A percentile compares a stretch with the other conserved stretches of the same genome.
These are phyloP conservation scores for Drosophila athabasca DNA, from an alignment of 1,140 invertebrate species.

Conservation along the genomic window DNA sequence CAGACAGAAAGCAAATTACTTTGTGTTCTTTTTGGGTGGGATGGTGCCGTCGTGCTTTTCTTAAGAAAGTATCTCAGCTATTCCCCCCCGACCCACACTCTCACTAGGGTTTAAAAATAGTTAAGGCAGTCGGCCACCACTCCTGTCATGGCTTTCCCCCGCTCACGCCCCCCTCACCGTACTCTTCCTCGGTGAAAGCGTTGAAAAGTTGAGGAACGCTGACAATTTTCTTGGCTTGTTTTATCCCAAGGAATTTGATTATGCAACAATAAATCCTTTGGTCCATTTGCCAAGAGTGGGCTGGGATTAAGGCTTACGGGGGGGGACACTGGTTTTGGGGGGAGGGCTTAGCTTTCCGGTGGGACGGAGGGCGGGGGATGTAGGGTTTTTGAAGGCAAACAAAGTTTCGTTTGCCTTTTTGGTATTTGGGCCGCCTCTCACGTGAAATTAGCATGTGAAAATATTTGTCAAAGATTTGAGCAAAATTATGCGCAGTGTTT, in stretches of 20 bases:
- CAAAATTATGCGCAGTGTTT: conserved; percentile 80
- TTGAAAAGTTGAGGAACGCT: conserved; percentile 64
- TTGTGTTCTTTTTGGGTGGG: neutral
- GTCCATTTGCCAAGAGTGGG: conserved; percentile 53
- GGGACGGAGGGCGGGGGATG: neutral
- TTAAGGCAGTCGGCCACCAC: conserved; percentile 7
- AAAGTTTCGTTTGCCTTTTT: conserved; percentile 64
- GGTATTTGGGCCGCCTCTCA: conserved; percentile 66
- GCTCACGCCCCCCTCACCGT: too few relatives aligned
- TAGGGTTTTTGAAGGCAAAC: conserved; percentile 16
- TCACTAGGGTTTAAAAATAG: conserved; percentile 36
- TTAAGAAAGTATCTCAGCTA: conserved; percentile 19
- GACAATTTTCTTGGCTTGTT: conserved; percentile 74
- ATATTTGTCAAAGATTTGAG: conserved; percentile 80
- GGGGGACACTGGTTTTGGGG: neutral
- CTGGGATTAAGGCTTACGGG: neutral
- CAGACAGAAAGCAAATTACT: neutral
- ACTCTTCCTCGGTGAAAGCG: conserved; percentile 1
- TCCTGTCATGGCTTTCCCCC: neutral
- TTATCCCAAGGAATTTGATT: conserved; percentile 72
- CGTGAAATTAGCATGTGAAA: conserved; percentile 80
- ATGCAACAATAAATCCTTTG: conserved; percentile 78
- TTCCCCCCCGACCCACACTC: conserved; percentile 9
- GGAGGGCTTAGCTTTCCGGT: neutral
- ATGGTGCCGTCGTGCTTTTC: neutral